Percentiles rank a stretch among this genome's conserved stretches.
Evolutionary conservation across 2,113 vertebrate species (phyloP).

Genomic region (Pelecanoides urinatrix): DNA sequence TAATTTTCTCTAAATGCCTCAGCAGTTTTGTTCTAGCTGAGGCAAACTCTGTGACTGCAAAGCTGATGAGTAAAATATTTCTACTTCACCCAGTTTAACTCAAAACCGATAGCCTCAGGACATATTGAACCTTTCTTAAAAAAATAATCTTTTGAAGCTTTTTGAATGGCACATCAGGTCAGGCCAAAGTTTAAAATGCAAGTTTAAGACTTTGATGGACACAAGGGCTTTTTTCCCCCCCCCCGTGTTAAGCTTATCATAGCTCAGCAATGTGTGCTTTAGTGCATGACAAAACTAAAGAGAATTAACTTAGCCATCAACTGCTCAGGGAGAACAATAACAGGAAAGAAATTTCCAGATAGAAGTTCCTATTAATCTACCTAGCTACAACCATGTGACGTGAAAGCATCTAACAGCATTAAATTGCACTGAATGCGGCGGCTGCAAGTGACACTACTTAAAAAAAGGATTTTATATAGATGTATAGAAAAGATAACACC

Average conservation of each 20-base stretch:
- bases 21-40: conserved; percentile 99
- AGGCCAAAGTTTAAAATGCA: conserved; percentile 94
- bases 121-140: conserved; percentile 91
- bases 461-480: not conserved
- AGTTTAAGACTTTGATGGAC: conserved; percentile 93
- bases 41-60: conserved; percentile 99
- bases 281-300: conserved; percentile 97
- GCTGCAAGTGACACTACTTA: conserved; percentile 21
- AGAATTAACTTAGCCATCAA: conserved; percentile 99
- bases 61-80: conserved; percentile 99
- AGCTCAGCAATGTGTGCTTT: conserved; percentile 92
- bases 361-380: conserved; percentile 86
- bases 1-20: conserved; percentile 99
- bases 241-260: conserved; percentile 89
- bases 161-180: conserved; percentile 94
- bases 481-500: not conserved
- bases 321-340: conserved; percentile 94
- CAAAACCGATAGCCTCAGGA: conserved; percentile 99
- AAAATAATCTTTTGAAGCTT: conserved; percentile 92
- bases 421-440: conserved; percentile 16
- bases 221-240: conserved; percentile 74
- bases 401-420: conserved; percentile 62
- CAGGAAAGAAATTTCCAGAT: conserved; percentile 89
- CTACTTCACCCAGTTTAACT: conserved; percentile 99
- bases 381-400: conserved; percentile 75